phyloP scores from a whole-genome alignment of 2,797 vertebrate species.

The Mergus octosetaceus region DNA sequence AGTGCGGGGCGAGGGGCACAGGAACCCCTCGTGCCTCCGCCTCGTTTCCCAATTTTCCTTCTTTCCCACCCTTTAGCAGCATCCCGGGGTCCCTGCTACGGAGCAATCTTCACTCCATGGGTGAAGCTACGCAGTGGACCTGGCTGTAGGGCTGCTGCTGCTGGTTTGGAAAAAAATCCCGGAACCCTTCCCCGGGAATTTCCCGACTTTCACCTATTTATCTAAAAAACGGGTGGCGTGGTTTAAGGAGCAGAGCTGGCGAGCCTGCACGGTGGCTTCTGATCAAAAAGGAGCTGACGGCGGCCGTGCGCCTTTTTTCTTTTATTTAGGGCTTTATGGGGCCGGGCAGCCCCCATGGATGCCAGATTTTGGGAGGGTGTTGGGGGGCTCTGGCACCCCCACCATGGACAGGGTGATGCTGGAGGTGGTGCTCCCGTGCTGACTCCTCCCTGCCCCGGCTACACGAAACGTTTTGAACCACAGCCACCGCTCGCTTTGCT shows the following conservation, averaged over 20 bases:
- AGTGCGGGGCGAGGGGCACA: fast-evolving
- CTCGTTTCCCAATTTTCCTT: background rate
- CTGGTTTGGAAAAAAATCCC: background rate
- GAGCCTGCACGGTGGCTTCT: fast-evolving
- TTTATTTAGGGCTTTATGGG: background rate
- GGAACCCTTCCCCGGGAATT: background rate
- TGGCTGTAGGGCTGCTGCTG: fast-evolving
- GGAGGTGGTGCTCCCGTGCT: background rate
- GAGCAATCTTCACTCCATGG: too few species aligned
- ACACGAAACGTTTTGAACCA: background rate
- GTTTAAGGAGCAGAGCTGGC: background rate
- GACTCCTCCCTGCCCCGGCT: background rate
- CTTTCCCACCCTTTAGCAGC: background rate
- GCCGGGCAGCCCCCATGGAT: fast-evolving
- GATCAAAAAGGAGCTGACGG: fast-evolving
- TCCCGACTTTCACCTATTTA: background rate
- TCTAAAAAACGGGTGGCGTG: background rate
- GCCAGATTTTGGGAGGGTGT: background rate
- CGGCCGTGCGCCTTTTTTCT: background rate
- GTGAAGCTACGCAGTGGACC: background rate
- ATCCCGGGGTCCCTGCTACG: too few species aligned
- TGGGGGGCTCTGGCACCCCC: background rate
- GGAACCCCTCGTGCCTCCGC: fast-evolving
- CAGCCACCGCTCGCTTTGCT: background rate
- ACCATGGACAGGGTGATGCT: fast-evolving